A percentile compares a stretch with the other conserved stretches of the same genome.
Conservation (phyloP, 2,888 invertebrate species). For the Napeogenes inachia region DNA sequence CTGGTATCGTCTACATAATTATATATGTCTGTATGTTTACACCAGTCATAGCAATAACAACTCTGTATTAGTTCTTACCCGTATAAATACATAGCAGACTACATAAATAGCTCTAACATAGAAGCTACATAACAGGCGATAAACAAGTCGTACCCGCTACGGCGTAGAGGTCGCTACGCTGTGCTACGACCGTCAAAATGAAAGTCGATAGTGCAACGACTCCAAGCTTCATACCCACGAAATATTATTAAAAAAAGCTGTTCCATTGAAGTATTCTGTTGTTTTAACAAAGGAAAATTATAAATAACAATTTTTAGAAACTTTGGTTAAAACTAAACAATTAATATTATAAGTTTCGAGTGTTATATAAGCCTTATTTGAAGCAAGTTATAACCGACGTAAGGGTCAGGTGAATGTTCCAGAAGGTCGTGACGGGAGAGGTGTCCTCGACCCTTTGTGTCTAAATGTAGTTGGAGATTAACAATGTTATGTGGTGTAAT, state of each 20-base stretch:
- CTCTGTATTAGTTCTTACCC: no score
- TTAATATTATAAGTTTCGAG: background rate
- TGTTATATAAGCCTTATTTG: background rate
- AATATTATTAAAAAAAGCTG: no score
- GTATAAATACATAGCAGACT: constrained; percentile 1
- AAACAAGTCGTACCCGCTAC: constrained; percentile 26
- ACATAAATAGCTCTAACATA: constrained; percentile 8
- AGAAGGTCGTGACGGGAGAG: background rate
- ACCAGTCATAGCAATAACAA: no score
- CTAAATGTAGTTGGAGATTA: no score
- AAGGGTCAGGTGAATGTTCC: background rate
- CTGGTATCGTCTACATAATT: no score
- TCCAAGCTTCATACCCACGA: background rate
- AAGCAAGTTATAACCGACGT: background rate
- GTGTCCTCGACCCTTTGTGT: background rate
- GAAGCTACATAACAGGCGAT: constrained; percentile 7
- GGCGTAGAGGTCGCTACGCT: constrained; percentile 40
- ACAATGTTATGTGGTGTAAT: no score
- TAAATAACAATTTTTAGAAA: no score
- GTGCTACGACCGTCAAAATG: constrained; percentile 33
- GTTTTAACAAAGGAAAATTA: no score
- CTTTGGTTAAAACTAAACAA: no score
- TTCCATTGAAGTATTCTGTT: no score
- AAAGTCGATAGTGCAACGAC: constrained; percentile 30
- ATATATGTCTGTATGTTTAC: no score